These are phyloP conservation scores for Diceros bicornis DNA, from an alignment of 2,797 vertebrate genomes.

Conservation along the genomic window DNA sequence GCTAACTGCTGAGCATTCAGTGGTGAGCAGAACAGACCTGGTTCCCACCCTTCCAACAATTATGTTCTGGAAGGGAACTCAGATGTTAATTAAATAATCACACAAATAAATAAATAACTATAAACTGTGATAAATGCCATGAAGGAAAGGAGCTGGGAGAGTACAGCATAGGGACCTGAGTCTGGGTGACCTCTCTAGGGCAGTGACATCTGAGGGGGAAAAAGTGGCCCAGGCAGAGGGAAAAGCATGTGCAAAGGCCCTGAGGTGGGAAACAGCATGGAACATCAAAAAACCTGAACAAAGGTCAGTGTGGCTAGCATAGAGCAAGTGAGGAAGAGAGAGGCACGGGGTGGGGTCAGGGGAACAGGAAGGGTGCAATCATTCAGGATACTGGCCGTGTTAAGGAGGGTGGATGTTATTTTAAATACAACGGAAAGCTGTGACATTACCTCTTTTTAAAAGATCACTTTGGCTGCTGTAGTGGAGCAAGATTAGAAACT, in stretches of 20 bases:
- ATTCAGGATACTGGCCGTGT: background rate
- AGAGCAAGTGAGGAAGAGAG: background rate
- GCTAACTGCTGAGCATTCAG: background rate
- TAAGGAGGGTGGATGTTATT: background rate
- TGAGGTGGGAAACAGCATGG: background rate
- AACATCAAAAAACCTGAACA: background rate
- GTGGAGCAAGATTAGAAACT: background rate
- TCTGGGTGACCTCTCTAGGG: background rate
- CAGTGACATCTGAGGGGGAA: background rate
- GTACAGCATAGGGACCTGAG: background rate
- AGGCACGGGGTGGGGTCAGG: background rate
- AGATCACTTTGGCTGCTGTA: background rate
- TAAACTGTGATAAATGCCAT: background rate
- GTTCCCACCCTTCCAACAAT: background rate
- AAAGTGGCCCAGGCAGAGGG: background rate
- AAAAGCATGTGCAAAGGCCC: background rate
- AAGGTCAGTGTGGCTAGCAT: background rate
- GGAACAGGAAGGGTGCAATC: background rate
- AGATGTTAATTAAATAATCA: background rate
- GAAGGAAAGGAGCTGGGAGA: background rate
- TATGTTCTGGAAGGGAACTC: background rate
- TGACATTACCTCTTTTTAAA: background rate
- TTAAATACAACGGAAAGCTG: background rate
- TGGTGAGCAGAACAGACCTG: background rate
- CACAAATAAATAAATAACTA: background rate